Evolutionary conservation across 2,797 vertebrate species (phyloP).

Genomic region (Hydrocynus forskahlii): DNA sequence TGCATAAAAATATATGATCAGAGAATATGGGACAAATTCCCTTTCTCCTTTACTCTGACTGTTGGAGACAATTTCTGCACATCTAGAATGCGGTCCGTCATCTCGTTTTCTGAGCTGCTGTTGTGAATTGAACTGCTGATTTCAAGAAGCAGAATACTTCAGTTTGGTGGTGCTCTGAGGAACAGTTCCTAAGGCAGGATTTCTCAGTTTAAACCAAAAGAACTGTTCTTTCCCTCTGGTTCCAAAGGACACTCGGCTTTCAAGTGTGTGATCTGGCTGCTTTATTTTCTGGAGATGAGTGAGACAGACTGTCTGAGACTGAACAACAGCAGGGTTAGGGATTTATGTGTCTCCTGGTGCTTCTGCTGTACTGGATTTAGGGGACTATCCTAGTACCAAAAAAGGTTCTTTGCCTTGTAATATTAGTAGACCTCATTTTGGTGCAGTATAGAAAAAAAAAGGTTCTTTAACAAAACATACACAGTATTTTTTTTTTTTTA

Average conservation of each 20-base stretch:
- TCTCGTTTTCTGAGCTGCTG: conserved; percentile 16
- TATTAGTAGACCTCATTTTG: no score
- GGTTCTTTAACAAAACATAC: no score
- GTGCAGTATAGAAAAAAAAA: no score
- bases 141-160: not conserved
- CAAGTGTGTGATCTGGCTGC: not conserved
- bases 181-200: not conserved
- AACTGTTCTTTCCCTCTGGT: not conserved
- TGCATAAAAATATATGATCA: not conserved
- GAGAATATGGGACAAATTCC: not conserved
- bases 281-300: not conserved
- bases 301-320: not conserved
- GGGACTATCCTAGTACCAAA: not conserved
- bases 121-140: not conserved
- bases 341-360: no score
- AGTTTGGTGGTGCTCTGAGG: not conserved
- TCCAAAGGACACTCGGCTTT: not conserved
- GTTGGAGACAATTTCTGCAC: not conserved
- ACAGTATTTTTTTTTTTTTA: no score
- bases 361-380: not conserved
- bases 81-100: not conserved
- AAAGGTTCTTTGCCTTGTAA: no score
- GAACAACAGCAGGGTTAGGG: not conserved
- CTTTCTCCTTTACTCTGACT: not conserved
- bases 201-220: not conserved